Base-by-base conservation (phyloP, 2,888 invertebrate species). In the Melieria picta region DNA sequence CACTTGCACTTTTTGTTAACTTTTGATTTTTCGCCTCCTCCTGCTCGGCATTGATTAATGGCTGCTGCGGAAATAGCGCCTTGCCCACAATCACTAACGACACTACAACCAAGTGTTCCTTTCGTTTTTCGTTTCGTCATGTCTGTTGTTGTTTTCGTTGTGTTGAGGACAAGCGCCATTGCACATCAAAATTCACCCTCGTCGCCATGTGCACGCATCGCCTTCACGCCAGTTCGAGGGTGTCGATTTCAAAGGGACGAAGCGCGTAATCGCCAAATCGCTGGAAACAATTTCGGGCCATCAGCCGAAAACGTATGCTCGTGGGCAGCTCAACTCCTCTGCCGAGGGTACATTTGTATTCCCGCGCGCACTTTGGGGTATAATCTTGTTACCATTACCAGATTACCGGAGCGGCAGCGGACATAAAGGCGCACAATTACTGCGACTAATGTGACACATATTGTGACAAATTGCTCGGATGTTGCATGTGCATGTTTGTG, bases 381-480 rank as follows among this genome's bases (percentile, higher is more conserved):
- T 71, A 72, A 72, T 70, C 74, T 72, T 69, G 74, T 74, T 72
- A 71, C 71, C 67, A 57, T 56, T 11, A 55, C 50, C n/a, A 76
- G 79, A 78, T 77, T 78, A 76, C 60, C 67, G 45, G 5, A 43
- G 50, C 43, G 45, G 46, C 7, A 52, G 10, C 30, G 30, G 9
- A 30, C 58, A 43, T 45, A 61, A 58, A 67, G 60, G 65, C 58
- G 60, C 52, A 79, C 82, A 85, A 85, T 85, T 83, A 84, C 84
- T 82, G 82, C 84, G 80, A 77, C 84, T 85, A 86, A 86, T 86
- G 84, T 86, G 86, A 86, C 86, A 86, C 86, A 86, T 86, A 86
- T 86, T 86, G 86, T 85, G 85, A 86, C 86, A 86, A 86, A 86
- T 86, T 84, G 82, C 83, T 47, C 63, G 58, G n/a, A 43, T 30